Conservation (phyloP, 2,888 invertebrate species). For the Hetaerina titia region DNA sequence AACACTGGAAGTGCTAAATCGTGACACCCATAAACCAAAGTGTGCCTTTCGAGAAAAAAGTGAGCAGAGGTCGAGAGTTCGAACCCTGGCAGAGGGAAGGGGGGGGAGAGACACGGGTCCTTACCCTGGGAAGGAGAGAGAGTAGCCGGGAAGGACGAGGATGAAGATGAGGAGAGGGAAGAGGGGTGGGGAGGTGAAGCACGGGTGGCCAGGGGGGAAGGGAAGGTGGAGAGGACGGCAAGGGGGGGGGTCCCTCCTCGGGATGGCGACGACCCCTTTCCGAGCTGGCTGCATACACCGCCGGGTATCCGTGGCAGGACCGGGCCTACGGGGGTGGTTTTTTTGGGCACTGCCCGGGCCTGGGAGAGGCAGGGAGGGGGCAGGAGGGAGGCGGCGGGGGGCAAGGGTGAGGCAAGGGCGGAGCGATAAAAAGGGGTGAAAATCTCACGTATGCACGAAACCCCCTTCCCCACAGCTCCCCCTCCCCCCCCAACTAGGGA, state of each 20-base stretch:
- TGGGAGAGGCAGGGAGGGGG: not conserved
- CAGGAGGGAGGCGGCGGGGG: not conserved
- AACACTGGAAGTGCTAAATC: too few species aligned
- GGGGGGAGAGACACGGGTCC: conserved; percentile 11
- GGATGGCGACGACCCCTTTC: too few species aligned
- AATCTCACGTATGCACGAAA: conserved; percentile 38
- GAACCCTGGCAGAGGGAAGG: conserved; percentile 62
- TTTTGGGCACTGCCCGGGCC: not conserved
- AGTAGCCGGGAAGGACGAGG: not conserved
- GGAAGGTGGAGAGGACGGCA: not conserved
- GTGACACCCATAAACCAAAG: too few species aligned
- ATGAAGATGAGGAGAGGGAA: not conserved
- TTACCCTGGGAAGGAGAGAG: not conserved
- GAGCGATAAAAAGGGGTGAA: conserved; percentile 22
- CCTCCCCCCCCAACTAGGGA: not conserved
- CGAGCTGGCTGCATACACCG: too few species aligned
- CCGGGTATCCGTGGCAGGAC: not conserved
- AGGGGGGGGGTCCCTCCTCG: not conserved
- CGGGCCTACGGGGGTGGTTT: not conserved
- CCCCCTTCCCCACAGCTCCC: not conserved
- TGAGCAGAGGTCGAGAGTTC: too few species aligned
- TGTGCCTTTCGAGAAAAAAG: too few species aligned
- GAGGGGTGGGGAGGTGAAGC: conserved; percentile 59
- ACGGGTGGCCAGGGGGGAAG: not conserved
- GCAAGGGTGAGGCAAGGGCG: not conserved